Conservation (phyloP, 1,140 invertebrate genomes). For the Tribolium madens region DNA sequence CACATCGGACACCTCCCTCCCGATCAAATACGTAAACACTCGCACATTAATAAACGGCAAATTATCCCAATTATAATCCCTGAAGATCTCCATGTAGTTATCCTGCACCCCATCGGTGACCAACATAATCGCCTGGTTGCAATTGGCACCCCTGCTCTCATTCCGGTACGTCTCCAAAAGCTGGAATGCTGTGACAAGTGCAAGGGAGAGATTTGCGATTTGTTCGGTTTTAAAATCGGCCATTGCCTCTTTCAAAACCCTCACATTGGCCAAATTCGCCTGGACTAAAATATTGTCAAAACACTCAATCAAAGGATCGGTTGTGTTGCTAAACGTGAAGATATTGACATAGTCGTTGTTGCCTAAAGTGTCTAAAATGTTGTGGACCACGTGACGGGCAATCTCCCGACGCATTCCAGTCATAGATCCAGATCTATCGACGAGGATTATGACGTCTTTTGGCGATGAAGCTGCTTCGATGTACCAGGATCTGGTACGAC, state of each 20-base stretch:
- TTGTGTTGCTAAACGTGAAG: slow-evolving; percentile 71
- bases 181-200: slow-evolving; percentile 91
- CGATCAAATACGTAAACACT: slow-evolving; percentile 91
- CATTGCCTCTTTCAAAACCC: slow-evolving; percentile 85
- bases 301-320: slow-evolving; percentile 85
- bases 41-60: slow-evolving; percentile 76
- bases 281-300: slow-evolving; percentile 84
- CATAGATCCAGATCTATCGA: slow-evolving; percentile 95
- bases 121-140: slow-evolving; percentile 92
- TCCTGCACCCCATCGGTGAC: slow-evolving; percentile 91
- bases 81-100: slow-evolving; percentile 86
- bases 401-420: slow-evolving; percentile 88
- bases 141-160: slow-evolving; percentile 63
- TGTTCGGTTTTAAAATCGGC: slow-evolving; percentile 83
- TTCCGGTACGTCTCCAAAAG: slow-evolving; percentile 67
- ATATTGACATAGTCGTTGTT: slow-evolving; percentile 97
- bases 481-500: slow-evolving; percentile 88
- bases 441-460: slow-evolving; percentile 90
- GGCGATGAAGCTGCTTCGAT: slow-evolving; percentile 92
- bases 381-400: slow-evolving; percentile 86
- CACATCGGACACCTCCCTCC: slow-evolving; percentile 67
- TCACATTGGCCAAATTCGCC: slow-evolving; percentile 89
- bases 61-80: slow-evolving; percentile 79
- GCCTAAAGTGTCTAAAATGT: slow-evolving; percentile 91
- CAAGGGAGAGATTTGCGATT: slow-evolving; percentile 95